phyloP scores from a whole-genome alignment of 2,113 vertebrate species.

The Ptilonorhynchus violaceus region DNA sequence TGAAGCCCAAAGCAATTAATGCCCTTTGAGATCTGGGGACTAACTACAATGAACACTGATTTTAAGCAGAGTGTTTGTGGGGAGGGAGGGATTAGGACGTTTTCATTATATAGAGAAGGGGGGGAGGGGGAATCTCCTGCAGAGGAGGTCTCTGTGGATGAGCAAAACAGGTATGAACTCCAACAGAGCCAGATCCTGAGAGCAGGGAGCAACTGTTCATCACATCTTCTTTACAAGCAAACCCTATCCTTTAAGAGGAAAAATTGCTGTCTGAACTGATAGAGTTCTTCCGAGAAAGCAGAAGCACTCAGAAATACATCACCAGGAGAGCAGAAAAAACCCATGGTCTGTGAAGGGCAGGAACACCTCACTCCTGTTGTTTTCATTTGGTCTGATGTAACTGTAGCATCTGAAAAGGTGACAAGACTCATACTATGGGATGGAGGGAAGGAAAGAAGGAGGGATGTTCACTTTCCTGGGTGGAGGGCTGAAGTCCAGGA shows the following conservation, averaged over 20 bases:
- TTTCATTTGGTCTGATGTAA: neutral
- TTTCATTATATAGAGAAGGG: neutral
- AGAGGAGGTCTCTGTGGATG: neutral
- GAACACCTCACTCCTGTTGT: neutral
- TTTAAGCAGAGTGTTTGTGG: neutral
- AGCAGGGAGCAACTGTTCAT: neutral
- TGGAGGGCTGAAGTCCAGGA: neutral
- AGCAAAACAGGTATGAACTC: neutral
- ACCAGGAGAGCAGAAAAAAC: neutral
- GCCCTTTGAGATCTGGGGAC: neutral
- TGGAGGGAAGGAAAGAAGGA: neutral
- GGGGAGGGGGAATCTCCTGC: neutral
- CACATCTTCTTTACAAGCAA: neutral
- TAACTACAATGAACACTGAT: constrained; percentile 10
- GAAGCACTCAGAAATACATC: neutral
- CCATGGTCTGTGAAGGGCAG: neutral
- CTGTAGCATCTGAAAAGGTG: neutral
- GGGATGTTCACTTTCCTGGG: neutral
- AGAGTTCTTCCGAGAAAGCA: neutral
- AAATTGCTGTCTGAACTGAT: neutral
- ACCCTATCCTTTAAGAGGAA: neutral
- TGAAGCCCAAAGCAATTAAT: constrained; percentile 38
- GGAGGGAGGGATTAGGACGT: neutral
- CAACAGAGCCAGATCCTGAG: neutral
- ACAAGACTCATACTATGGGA: neutral